Percentiles rank a stretch among this genome's conserved stretches.
phyloP scores from a whole-genome alignment of 2,113 vertebrate species.

The Nerophis lumbriciformis region DNA sequence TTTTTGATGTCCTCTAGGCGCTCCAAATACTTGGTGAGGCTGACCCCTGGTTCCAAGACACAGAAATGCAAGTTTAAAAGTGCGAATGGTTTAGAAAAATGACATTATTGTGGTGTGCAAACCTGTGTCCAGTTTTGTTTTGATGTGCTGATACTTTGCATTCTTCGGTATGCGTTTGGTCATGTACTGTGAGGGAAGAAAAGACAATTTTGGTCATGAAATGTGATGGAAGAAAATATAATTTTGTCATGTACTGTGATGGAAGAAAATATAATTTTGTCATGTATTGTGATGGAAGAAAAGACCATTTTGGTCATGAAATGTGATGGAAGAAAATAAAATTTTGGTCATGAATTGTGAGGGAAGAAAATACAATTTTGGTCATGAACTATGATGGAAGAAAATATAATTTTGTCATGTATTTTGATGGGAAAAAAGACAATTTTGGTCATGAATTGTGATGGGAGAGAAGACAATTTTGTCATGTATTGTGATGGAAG shows the following conservation, averaged over 20 bases:
- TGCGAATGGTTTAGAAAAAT: neutral
- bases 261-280: no score
- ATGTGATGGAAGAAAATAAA: no score
- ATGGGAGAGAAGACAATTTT: no score
- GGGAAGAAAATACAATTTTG: no score
- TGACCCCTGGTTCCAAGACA: slow-evolving; percentile 71
- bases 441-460: no score
- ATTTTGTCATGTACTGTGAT: neutral
- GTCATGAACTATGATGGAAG: no score
- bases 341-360: neutral
- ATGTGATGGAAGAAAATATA: neutral
- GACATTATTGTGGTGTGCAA: no score
- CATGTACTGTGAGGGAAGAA: slow-evolving; percentile 71
- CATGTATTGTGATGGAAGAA: no score
- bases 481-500: no score
- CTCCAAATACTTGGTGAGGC: slow-evolving; percentile 87
- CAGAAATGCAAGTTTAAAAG: neutral
- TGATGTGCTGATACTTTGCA: slow-evolving; percentile 84
- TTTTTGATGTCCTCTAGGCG: slow-evolving; percentile 86
- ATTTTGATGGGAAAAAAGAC: no score
- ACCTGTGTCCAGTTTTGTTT: slow-evolving; percentile 89
- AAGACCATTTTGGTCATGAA: no score
- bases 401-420: no score
- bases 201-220: slow-evolving; percentile 4
- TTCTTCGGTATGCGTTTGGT: slow-evolving; percentile 84